Evolutionary conservation across 2,888 invertebrate species (phyloP).

Genomic region (Cheilosia scutellata): DNA sequence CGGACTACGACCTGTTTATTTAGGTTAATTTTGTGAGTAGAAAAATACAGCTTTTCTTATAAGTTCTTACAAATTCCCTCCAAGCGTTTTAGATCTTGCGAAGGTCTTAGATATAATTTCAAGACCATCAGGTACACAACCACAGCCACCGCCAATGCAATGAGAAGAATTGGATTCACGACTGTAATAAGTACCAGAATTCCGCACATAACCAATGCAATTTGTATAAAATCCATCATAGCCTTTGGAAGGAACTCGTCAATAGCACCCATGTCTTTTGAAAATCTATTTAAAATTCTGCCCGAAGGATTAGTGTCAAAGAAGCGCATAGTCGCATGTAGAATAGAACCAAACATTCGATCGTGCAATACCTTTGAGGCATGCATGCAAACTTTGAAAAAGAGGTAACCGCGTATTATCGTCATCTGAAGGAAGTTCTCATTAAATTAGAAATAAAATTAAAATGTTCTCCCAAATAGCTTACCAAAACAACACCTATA

Average conservation of each 20-base stretch:
- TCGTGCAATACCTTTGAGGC: slow-evolving; percentile 92
- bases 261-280: slow-evolving; percentile 89
- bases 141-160: slow-evolving; percentile 88
- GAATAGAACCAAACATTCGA: slow-evolving; percentile 92
- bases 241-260: slow-evolving; percentile 86
- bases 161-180: slow-evolving; percentile 88
- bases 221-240: slow-evolving; percentile 86
- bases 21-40: no score
- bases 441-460: slow-evolving; percentile 9
- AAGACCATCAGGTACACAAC: slow-evolving; percentile 87
- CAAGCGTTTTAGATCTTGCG: slow-evolving; percentile 90
- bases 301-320: slow-evolving; percentile 94
- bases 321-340: slow-evolving; percentile 92
- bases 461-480: no score
- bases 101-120: slow-evolving; percentile 89
- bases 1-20: slow-evolving; percentile 95
- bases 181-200: slow-evolving; percentile 89
- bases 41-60: background rate
- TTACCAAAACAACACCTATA: slow-evolving; percentile 81
- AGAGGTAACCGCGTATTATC: slow-evolving; percentile 87
- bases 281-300: slow-evolving; percentile 90
- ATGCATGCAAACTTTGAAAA: slow-evolving; percentile 90
- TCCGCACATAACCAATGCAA: slow-evolving; percentile 88
- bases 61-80: slow-evolving; percentile 88
- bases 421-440: slow-evolving; percentile 81